Percentiles rank a stretch among this genome's conserved stretches.
phyloP scores from a whole-genome alignment of 2,797 vertebrate genomes.

The Cryptoblepharus egeriae region DNA sequence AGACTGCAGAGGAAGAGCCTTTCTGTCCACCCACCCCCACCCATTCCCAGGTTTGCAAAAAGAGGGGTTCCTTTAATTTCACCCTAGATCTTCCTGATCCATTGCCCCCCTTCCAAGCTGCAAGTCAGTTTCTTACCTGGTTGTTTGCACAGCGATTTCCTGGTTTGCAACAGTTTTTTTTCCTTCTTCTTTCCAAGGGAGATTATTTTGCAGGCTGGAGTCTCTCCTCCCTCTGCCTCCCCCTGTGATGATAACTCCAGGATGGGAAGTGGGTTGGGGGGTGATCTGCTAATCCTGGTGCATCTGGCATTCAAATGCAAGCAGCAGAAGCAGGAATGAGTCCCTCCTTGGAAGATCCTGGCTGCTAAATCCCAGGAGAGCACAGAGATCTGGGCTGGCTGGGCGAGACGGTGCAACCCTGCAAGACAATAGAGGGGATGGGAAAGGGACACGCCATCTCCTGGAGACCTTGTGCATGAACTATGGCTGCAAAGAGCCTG shows the following conservation, averaged over 20 bases:
- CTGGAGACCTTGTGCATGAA: constrained; percentile 17
- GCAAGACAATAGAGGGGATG: constrained; percentile 13
- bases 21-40: not conserved
- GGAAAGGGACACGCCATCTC: not conserved
- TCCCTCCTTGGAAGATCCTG: not conserved
- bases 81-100: not conserved
- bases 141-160: constrained; percentile 11
- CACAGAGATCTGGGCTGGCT: not conserved
- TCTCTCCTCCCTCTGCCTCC: not conserved
- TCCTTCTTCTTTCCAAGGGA: not conserved
- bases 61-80: too few species aligned
- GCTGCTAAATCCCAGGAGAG: not conserved
- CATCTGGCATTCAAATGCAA: constrained; percentile 14
- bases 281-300: constrained; percentile 5
- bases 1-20: not conserved
- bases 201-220: not conserved
- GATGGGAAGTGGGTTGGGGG: not conserved
- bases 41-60: not conserved
- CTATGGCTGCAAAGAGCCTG: not conserved
- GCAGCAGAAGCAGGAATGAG: not conserved
- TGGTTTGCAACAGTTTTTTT: constrained; percentile 15
- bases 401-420: not conserved
- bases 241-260: not conserved
- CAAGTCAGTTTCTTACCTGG: not conserved
- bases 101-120: not conserved